Conservation (phyloP, 2,888 invertebrate species). For the Dynastes maya region DNA sequence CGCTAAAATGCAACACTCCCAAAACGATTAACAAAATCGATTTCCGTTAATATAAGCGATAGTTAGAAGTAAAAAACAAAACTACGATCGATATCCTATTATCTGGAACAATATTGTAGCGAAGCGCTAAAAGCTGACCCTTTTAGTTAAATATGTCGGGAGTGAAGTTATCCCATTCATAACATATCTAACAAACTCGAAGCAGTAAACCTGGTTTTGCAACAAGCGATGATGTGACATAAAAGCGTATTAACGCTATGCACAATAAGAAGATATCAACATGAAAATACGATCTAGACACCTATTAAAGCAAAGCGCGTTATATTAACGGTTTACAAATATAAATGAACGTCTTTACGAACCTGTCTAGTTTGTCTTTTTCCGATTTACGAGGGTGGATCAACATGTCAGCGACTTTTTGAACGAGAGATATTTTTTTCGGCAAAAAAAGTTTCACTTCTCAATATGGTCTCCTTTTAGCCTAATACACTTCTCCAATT, state of each 20-base stretch:
- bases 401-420: too few species aligned
- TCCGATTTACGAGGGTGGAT: too few species aligned
- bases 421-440: too few species aligned
- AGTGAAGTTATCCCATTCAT: constrained; percentile 4
- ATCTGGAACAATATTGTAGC: background rate
- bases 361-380: too few species aligned
- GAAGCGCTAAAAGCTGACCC: constrained; percentile 25
- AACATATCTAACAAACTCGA: background rate
- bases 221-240: constrained; percentile 2
- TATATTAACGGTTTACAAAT: too few species aligned
- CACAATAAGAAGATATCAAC: background rate
- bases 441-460: too few species aligned
- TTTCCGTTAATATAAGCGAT: background rate
- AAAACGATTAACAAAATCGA: background rate
- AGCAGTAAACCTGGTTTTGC: background rate
- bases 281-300: too few species aligned
- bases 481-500: too few species aligned
- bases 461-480: too few species aligned
- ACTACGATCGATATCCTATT: background rate
- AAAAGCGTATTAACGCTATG: background rate
- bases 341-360: too few species aligned
- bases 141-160: background rate
- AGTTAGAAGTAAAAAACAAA: background rate
- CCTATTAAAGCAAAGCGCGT: too few species aligned
- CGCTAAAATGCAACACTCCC: too few species aligned